phyloP scores from a whole-genome alignment of 2,113 vertebrate species.

The Cacatua alba region DNA sequence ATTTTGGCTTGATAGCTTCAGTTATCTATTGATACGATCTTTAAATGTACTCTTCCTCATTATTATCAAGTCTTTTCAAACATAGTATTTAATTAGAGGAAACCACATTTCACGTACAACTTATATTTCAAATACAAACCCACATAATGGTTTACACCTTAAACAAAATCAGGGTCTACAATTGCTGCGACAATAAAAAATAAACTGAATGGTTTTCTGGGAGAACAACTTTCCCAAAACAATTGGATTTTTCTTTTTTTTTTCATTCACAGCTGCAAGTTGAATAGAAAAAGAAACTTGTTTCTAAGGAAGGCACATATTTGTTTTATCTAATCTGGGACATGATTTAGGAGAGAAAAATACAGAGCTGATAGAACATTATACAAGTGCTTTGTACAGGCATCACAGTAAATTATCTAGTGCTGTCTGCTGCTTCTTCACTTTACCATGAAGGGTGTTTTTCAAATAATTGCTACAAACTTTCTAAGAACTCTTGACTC shows the following conservation, averaged over 20 bases:
- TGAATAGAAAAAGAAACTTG: slow-evolving; percentile 13
- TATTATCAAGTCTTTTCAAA: neutral
- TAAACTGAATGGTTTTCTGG: neutral
- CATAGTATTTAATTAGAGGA: neutral
- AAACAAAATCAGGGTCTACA: neutral
- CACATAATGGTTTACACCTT: neutral
- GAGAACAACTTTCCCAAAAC: neutral
- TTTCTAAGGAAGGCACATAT: neutral
- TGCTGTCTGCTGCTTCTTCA: neutral
- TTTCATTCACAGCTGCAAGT: slow-evolving; percentile 1
- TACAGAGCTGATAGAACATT: neutral
- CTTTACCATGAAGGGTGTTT: neutral
- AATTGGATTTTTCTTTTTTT: neutral
- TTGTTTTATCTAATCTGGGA: neutral
- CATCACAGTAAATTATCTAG: neutral
- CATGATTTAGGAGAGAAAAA: neutral
- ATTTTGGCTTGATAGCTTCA: neutral
- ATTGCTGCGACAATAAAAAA: neutral
- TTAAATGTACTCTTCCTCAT: neutral
- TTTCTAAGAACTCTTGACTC: neutral
- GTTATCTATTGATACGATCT: neutral
- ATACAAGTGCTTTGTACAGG: neutral
- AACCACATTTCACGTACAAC: neutral
- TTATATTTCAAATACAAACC: neutral
- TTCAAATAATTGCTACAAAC: slow-evolving; percentile 2